Evolutionary conservation across 2,113 vertebrate genomes (phyloP), one percentile per base, ranked within the genome.

Genomic region (Cranoglanis bouderius): DNA sequence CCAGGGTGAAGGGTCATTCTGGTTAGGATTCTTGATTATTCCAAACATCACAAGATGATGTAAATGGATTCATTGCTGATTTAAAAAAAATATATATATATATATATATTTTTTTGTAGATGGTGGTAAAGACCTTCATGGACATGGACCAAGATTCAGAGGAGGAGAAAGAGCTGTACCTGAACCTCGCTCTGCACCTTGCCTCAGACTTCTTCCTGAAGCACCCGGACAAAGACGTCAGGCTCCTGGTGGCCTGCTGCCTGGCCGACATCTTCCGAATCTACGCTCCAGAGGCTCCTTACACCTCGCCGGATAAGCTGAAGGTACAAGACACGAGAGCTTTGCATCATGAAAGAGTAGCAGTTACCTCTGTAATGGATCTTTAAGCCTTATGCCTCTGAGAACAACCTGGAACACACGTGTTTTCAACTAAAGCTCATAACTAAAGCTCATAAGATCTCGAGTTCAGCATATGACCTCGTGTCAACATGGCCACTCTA

Each of bases 51-150:
- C 9, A 1, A 13, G 29, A n/a, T 86, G 35, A 18, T 32, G 2
- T 55, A 26, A 53, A 86, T 1, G 14, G 55, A 6, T 43, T 72
- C 49, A 14, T 32, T 40, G 4, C 24, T 35, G 13, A 4, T 53
- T 82, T 8, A n/a, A n/a, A n/a, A n/a, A n/a, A n/a, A n/a, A n/a
- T n/a, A n/a, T n/a, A n/a, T n/a, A n/a, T n/a, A 90, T 89, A 21
- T 74, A 1, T 72, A 14, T 19, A 6, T 14, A 8, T 43, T 90
- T 63, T 74, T 90, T 63, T 92, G 19, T 93, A 99, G 98, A 99
- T 99, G 98, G 98, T 99, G 93, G 98, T 99, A 84, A 99, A 99
- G 95, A 99, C 98, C 55, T 99, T 99, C 94, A 99, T 99, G 98
- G 98, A 99, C 94, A 99, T 99, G 98, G 98, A 99, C 94, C 98